Percentiles rank a stretch among this genome's conserved stretches.
These are phyloP conservation scores for Caenorhabditis sp. DNA, from an alignment of 2,888 invertebrate species.

Conservation along the genomic window DNA sequence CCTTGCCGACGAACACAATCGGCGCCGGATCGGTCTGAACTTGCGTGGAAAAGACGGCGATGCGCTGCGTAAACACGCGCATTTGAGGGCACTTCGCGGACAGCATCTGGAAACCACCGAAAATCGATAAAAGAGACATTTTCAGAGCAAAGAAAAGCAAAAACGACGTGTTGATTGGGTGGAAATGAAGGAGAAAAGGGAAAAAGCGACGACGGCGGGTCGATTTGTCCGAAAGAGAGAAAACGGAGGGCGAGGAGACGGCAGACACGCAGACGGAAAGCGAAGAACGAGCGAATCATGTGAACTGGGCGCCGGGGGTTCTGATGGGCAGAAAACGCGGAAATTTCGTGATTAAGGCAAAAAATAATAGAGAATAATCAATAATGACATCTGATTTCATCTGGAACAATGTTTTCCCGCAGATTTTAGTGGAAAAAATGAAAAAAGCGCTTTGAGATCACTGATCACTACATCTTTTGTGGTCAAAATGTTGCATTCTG, in stretches of 20 bases:
- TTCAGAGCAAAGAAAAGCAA: conserved; percentile 4
- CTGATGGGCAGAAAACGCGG: neutral
- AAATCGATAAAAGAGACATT: neutral
- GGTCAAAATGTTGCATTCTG: too few relatives aligned
- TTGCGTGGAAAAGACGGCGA: conserved; percentile 64
- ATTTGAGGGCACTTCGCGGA: conserved; percentile 62
- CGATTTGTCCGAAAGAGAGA: conserved; percentile 8
- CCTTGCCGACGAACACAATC: conserved; percentile 53
- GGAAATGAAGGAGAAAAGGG: neutral
- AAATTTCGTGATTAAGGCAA: neutral
- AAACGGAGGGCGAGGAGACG: neutral
- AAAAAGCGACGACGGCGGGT: neutral
- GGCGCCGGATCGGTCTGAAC: conserved; percentile 43
- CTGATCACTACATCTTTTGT: too few relatives aligned
- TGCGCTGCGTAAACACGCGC: conserved; percentile 60
- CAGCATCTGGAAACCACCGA: conserved; percentile 47
- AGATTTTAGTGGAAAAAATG: too few relatives aligned
- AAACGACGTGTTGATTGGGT: neutral
- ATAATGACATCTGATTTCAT: too few relatives aligned
- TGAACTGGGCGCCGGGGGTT: conserved; percentile 28
- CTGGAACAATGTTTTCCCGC: too few relatives aligned
- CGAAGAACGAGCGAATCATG: conserved; percentile 47
- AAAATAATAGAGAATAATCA: neutral
- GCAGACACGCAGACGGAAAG: conserved; percentile 17
- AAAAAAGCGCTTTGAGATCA: too few relatives aligned